Percentiles rank a stretch among this genome's conserved stretches.
phyloP scores from a whole-genome alignment of 2,113 vertebrate species.

The Malurus alboscapulatus region DNA sequence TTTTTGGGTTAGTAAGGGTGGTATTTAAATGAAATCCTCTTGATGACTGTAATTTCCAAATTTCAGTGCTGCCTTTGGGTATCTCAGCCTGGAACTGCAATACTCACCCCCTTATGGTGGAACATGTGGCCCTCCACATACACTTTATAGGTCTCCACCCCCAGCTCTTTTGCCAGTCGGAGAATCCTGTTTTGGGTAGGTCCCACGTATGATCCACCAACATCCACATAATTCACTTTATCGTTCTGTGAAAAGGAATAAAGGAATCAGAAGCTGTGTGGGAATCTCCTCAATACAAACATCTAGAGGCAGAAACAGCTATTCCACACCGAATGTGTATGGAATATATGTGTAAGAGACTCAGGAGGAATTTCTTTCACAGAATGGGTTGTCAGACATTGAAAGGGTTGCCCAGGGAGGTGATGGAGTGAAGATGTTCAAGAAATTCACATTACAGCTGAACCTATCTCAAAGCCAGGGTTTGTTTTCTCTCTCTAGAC shows the following conservation, averaged over 20 bases:
- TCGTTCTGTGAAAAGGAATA: constrained; percentile 68
- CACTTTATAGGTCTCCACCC: constrained; percentile 81
- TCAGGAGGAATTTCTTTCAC: not conserved
- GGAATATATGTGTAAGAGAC: not conserved
- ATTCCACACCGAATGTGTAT: not conserved
- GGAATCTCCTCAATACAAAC: not conserved
- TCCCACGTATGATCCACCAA: constrained; percentile 82
- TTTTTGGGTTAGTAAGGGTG: not conserved
- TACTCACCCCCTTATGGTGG: constrained; percentile 75
- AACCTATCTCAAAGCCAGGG: not conserved
- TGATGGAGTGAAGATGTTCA: not conserved
- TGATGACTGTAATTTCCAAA: not conserved
- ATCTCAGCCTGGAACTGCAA: not conserved
- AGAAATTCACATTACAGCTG: not conserved
- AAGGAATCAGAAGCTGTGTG: not conserved
- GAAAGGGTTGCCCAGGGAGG: not conserved
- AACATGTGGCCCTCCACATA: constrained; percentile 66
- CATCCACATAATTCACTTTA: constrained; percentile 78
- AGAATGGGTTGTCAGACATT: too few species aligned
- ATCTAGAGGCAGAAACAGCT: not conserved
- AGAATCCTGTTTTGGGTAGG: constrained; percentile 84
- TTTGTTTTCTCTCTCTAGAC: not conserved
- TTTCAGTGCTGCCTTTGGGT: not conserved
- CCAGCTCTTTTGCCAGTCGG: constrained; percentile 79
- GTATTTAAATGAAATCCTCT: not conserved